Evolutionary conservation across 1,140 invertebrate genomes (phyloP), one percentile per base, ranked within the genome.

Genomic region (Hylaeus volcanicus): DNA sequence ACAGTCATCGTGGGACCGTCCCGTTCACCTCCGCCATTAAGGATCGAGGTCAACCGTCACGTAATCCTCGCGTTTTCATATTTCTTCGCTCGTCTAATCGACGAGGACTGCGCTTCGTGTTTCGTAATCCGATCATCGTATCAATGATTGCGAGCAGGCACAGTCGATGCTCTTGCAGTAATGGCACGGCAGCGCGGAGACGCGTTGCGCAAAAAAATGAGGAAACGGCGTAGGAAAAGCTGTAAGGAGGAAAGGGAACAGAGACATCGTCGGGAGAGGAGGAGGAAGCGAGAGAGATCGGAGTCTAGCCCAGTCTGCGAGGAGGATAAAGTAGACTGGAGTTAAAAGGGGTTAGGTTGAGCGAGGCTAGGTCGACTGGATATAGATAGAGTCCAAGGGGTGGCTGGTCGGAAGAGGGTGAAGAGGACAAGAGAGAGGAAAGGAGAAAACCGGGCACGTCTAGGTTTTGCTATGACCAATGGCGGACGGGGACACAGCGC

Each of bases 381-480:
- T 86, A 71, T 81, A 86, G 79, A 85, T 74, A 75, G 80, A 78
- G 74, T 72, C 71, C 56, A 69, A 61, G 66, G 81, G 85, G 80
- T 69, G 75, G 85, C 37, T 82, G 85, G 79, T 74, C 71, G 74
- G 79, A 79, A 81, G 78, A 81, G 63, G 70, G 75, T 73, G 81
- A 82, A 75, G 76, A 68, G 60, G 73, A 66, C 12, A 14, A 37
- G 69, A 15, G 58, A 56, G 84, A 74, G 82, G 87, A 83, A 83
- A 85, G 85, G 86, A 88, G 87, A 84, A 81, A 82, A 87, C 83
- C 87, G 86, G 89, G 89, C 89, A 90, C 86, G 86, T 90, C 89
- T 90, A 90, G 90, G 89, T 89, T 89, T 88, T 87, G 88, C 88
- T 91, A 93, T 93, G 92, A 93, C 92, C 92, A 93, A 93, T 93